Evolutionary conservation across 2,113 vertebrate genomes (phyloP).

Genomic region (Anarhynchus alexandrinus): DNA sequence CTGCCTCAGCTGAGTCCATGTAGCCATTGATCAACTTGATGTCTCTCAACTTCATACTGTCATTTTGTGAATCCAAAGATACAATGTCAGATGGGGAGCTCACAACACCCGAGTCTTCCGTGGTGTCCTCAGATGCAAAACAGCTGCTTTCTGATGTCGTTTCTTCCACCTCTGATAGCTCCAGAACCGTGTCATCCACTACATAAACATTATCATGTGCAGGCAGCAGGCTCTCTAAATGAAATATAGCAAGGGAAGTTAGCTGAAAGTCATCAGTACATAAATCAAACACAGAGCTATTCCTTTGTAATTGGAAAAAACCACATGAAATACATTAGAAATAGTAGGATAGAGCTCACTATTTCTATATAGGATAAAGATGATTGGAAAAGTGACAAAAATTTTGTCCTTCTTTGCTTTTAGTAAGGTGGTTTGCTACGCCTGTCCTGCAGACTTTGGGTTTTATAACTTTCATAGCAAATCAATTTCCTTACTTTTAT

Average conservation of each 20-base stretch:
- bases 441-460: not conserved
- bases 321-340: not conserved
- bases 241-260: slow-evolving; percentile 49
- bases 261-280: not conserved
- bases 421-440: not conserved
- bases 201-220: slow-evolving; percentile 26
- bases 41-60: slow-evolving; percentile 66
- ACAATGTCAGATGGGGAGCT: slow-evolving; percentile 81
- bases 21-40: slow-evolving; percentile 63
- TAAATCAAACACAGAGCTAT: not conserved
- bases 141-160: slow-evolving; percentile 83
- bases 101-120: slow-evolving; percentile 81
- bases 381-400: not conserved
- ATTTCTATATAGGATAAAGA: not conserved
- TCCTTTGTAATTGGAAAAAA: not conserved
- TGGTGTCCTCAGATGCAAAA: slow-evolving; percentile 84
- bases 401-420: not conserved
- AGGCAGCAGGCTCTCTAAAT: slow-evolving; percentile 78
- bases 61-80: slow-evolving; percentile 81
- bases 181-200: slow-evolving; percentile 43
- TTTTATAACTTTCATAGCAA: not conserved
- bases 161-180: slow-evolving; percentile 75
- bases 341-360: not conserved
- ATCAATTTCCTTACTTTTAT: not conserved
- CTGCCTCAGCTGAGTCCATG: slow-evolving; percentile 32